Evolutionary conservation across 2,113 vertebrate species (phyloP), one percentile per base, ranked within the genome.

Genomic region (Dryoscopus gambensis): DNA sequence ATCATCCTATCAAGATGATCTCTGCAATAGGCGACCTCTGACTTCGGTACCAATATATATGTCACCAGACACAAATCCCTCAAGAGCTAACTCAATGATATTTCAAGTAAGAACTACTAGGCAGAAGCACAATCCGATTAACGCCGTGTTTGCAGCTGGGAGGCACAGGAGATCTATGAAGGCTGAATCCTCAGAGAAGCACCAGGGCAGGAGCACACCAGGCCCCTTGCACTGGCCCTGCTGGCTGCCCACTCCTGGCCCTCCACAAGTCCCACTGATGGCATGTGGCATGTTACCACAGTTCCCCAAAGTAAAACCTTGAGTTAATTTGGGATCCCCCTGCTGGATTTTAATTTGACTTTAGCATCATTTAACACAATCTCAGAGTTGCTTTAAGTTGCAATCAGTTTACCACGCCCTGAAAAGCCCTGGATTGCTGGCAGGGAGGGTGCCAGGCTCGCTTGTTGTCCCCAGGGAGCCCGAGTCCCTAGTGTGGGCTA

Each of bases 31-130:
- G 73, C 3, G 44, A 96, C 95, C 93, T 94, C 92, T 96, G 93
- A 84, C 95, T 96, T 94, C 7, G 8, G 10, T 84, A 89, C 83
- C 88, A 93, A 96, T 92, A 96, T 86, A 90, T 92, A 94, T 95
- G 90, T 90, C 96, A 95, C 85, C 90, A 96, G 96, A 93, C 95
- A 92, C 85, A 88, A 96, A 96, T 96, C 96, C 83, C 89, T 96
- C 96, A 97, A 95, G 83, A 93, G 78, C 88, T 93, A 96, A 94
- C 90, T 93, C 93, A 95, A 84, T 93, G 93, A 90, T 94, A 95
- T 69, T 81, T 90, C 53, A 86, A 93, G 85, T 93, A 73, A 94
- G 89, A 88, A 78, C 90, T 75, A 49, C 93, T n/a, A 47, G 79
- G 92, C 87, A 96, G 90, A 39, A 81, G 80, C 8, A 13, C 79